Evolutionary conservation across 2,113 vertebrate species (phyloP), one percentile per base, ranked within the genome.

Genomic region (Turnix velox): DNA sequence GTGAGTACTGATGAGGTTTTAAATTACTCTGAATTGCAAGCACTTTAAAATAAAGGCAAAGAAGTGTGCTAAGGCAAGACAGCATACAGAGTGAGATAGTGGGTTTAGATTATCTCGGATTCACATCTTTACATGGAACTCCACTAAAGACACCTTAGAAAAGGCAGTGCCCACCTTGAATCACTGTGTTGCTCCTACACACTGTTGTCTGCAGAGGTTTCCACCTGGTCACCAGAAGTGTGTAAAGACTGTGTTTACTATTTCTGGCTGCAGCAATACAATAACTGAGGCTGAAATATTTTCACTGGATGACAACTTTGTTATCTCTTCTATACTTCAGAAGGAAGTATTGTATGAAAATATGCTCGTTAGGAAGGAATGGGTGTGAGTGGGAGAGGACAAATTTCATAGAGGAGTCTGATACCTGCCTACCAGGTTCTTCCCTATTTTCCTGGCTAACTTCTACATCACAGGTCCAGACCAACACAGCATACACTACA

Each of bases 1-100:
- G 69, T 92, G 82, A 95, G 87, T 88, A 82, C 43, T 80, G 85
- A 90, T 95, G 90, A 94, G 84, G 91, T 94, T 96, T 94, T 94
- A 93, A 97, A 89, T 96, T 90, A 95, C 66, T 88, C 54, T 84
- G 85, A 93, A 92, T 80, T 89, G 71, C 33, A 81, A 59, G 52
- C 66, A 89, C 92, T 97, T 96, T 92, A 90, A 94, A 95, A 92
- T 33, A 69, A 31, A 84, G 78, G 37, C 84, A 78, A 87, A 68
- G 79, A 95, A 94, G 74, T 87, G 57, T 59, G 79, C 52, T 75
- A 62, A 69, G 51, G 54, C 87, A 75, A 55, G 48, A 42, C 20
- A 66, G 52, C 46, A 61, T 57, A 82, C 1, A 2, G 65, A 79
- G 68, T 48, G 77, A 92, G 82, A 59, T 74, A n/a, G 71, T 57